These are phyloP conservation scores for Serripes groenlandicus DNA, from an alignment of 2,888 invertebrate species.

Conservation along the genomic window DNA sequence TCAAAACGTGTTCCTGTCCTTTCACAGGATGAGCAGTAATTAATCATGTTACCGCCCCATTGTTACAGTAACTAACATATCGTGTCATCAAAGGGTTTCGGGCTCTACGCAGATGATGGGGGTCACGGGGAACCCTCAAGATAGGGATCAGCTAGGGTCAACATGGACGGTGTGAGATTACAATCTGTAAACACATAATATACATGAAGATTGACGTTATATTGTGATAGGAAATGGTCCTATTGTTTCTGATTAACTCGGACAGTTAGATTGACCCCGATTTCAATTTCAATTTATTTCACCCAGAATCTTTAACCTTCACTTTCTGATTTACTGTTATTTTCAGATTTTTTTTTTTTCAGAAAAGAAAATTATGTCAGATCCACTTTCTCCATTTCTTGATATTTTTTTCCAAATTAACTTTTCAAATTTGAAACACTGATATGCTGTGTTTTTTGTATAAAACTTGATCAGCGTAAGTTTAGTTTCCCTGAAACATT, in stretches of 20 bases:
- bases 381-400: too few species aligned
- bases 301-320: too few species aligned
- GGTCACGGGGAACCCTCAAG: conserved; percentile 7
- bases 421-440: too few species aligned
- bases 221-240: neutral
- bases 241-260: neutral
- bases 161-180: neutral
- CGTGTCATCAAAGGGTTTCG: conserved; percentile 24
- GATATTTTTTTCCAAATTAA: too few species aligned
- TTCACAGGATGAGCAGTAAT: conserved; percentile 38
- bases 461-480: too few species aligned
- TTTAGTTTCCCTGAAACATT: too few species aligned
- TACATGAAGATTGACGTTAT: conserved; percentile 12
- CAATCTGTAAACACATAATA: conserved; percentile 9
- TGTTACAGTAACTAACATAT: conserved; percentile 22
- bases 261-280: too few species aligned
- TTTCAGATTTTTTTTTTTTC: too few species aligned
- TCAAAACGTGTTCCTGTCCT: neutral
- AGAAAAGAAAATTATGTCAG: too few species aligned
- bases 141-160: conserved; percentile 11
- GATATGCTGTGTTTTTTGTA: too few species aligned
- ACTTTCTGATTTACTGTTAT: too few species aligned
- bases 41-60: conserved; percentile 56
- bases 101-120: neutral
- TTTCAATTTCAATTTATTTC: too few species aligned